Evolutionary conservation across 1,140 invertebrate genomes (phyloP).

Genomic region (Penaeus vannamei): DNA sequence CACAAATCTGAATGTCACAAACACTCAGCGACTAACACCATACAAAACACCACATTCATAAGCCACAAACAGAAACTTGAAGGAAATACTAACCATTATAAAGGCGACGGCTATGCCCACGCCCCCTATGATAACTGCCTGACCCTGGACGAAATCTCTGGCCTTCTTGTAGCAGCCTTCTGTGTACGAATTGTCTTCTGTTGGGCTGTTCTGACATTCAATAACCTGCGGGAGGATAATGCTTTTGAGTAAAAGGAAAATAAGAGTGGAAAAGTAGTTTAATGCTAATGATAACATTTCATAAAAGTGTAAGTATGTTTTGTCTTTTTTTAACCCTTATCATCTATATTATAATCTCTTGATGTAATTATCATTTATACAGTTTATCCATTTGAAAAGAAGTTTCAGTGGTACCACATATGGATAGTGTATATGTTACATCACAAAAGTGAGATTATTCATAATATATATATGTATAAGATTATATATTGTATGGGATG

Average conservation of each 20-base stretch:
- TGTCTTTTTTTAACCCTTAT: neutral
- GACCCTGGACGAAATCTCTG: slow-evolving; percentile 80
- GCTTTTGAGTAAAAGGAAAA: neutral
- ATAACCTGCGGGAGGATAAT: neutral
- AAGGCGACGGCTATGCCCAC: slow-evolving; percentile 85
- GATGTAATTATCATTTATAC: too few species aligned
- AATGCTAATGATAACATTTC: neutral
- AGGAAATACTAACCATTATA: slow-evolving; percentile 79
- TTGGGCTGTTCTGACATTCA: slow-evolving; percentile 70
- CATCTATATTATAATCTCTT: neutral
- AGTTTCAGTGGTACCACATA: too few species aligned
- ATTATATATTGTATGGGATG: too few species aligned
- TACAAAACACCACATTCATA: too few species aligned
- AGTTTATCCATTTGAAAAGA: too few species aligned
- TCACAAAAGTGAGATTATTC: too few species aligned
- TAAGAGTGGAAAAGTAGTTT: neutral
- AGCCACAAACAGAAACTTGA: too few species aligned
- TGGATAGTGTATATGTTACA: too few species aligned
- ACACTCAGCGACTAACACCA: too few species aligned
- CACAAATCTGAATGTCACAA: too few species aligned
- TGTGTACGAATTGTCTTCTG: slow-evolving; percentile 78
- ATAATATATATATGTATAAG: too few species aligned
- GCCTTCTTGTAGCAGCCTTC: slow-evolving; percentile 82
- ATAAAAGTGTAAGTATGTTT: neutral
- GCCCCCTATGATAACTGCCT: slow-evolving; percentile 84